phyloP scores from a whole-genome alignment of 2,888 invertebrate genomes.

The Operophtera brumata region DNA sequence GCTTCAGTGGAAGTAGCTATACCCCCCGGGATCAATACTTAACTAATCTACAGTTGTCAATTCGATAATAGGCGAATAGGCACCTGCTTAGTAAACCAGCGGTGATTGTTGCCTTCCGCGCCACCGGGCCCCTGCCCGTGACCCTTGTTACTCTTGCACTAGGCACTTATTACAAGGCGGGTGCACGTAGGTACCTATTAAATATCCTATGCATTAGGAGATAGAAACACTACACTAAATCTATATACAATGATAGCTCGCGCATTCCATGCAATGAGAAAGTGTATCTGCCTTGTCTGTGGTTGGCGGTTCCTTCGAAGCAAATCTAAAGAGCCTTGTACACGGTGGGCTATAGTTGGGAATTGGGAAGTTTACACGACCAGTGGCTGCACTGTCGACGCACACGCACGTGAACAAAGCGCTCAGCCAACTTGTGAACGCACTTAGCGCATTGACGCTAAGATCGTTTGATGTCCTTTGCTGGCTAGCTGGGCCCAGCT shows the following conservation, averaged over 20 bases:
- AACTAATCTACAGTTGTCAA: constrained; percentile 44
- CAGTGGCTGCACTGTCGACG: no score
- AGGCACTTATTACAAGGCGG: not conserved
- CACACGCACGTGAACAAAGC: no score
- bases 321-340: no score
- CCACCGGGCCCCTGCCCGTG: constrained; percentile 51
- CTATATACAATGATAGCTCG: no score
- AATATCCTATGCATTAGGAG: not conserved
- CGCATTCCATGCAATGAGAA: not conserved
- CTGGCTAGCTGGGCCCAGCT: no score
- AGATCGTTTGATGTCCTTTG: no score
- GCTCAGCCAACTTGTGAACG: no score
- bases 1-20: not conserved
- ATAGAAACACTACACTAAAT: no score
- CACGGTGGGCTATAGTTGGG: no score
- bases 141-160: constrained; percentile 39
- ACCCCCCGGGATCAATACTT: constrained; percentile 12
- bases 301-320: no score
- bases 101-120: constrained; percentile 61
- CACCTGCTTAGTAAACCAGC: constrained; percentile 56
- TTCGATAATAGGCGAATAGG: constrained; percentile 59
- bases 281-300: not conserved
- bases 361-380: no score
- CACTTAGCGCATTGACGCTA: no score
- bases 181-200: not conserved